These are phyloP conservation scores for Hermaeophaga mercurialis DNA, from an alignment of 2,888 invertebrate species.

Conservation along the genomic window DNA sequence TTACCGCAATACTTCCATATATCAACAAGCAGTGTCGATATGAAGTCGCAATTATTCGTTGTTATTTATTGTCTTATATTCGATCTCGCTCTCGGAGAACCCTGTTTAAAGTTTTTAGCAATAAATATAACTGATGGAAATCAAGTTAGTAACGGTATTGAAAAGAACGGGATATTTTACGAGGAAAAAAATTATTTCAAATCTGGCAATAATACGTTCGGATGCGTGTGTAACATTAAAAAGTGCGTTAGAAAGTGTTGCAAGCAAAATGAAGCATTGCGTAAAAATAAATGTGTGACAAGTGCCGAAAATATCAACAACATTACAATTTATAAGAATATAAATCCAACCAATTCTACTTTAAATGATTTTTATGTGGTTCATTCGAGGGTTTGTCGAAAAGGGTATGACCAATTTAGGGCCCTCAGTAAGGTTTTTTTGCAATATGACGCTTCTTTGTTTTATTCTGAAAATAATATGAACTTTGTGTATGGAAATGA, in stretches of 20 bases:
- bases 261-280: conserved; percentile 19
- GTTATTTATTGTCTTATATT: background rate
- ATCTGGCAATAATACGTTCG: conserved; percentile 20
- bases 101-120: conserved; percentile 8
- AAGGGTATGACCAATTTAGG: background rate
- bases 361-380: conserved; percentile 14
- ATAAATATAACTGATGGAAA: conserved; percentile 31
- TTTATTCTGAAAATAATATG: conserved; percentile 9
- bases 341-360: background rate
- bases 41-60: background rate
- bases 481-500: conserved; percentile 13
- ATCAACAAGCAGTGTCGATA: too few relatives aligned
- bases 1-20: too few relatives aligned
- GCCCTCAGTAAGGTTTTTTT: conserved; percentile 18
- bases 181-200: conserved; percentile 27
- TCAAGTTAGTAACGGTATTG: conserved; percentile 14
- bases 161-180: conserved; percentile 30
- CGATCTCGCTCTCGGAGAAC: background rate
- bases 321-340: conserved; percentile 4
- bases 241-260: conserved; percentile 39
- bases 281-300: conserved; percentile 5
- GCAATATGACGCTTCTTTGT: conserved; percentile 27
- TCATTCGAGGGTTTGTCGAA: conserved; percentile 12
- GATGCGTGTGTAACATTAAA: conserved; percentile 31
- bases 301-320: background rate